Percentiles rank a stretch among this genome's conserved stretches.
Evolutionary conservation across 2,888 invertebrate genomes (phyloP).

Genomic region (Hyles lineata): DNA sequence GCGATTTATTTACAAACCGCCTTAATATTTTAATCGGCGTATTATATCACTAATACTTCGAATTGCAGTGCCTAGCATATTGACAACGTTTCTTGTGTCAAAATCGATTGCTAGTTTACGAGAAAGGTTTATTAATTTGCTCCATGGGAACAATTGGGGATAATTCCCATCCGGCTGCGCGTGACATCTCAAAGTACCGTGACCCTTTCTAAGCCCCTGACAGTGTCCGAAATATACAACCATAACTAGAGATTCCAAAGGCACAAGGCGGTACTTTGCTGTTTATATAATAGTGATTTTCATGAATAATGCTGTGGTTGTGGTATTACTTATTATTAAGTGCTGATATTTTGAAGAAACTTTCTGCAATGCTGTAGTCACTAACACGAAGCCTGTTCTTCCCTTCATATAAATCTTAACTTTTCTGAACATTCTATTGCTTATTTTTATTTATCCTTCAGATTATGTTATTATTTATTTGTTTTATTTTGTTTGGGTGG

Average conservation of each 20-base stretch:
- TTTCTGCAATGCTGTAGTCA: too few relatives aligned
- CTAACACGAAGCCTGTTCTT: too few relatives aligned
- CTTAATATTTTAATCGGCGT: too few relatives aligned
- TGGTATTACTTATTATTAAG: too few relatives aligned
- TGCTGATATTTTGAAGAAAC: too few relatives aligned
- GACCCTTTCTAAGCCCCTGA: conserved; percentile 27
- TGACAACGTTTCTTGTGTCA: not conserved
- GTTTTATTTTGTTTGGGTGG: too few relatives aligned
- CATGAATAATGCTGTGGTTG: not conserved
- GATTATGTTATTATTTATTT: too few relatives aligned
- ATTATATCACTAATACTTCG: too few relatives aligned
- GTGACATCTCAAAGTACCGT: conserved; percentile 45
- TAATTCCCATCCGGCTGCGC: conserved; percentile 42
- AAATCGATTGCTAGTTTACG: not conserved
- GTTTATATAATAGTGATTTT: not conserved
- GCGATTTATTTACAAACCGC: too few relatives aligned
- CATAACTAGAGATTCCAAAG: not conserved
- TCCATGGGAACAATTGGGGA: conserved; percentile 30
- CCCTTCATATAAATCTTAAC: too few relatives aligned
- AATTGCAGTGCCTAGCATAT: not conserved
- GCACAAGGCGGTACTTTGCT: not conserved
- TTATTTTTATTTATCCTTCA: too few relatives aligned
- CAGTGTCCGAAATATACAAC: not conserved
- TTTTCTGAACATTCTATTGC: too few relatives aligned
- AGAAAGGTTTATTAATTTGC: conserved; percentile 26